phyloP scores from a whole-genome alignment of 2,113 vertebrate genomes.

The Mellivora capensis region DNA sequence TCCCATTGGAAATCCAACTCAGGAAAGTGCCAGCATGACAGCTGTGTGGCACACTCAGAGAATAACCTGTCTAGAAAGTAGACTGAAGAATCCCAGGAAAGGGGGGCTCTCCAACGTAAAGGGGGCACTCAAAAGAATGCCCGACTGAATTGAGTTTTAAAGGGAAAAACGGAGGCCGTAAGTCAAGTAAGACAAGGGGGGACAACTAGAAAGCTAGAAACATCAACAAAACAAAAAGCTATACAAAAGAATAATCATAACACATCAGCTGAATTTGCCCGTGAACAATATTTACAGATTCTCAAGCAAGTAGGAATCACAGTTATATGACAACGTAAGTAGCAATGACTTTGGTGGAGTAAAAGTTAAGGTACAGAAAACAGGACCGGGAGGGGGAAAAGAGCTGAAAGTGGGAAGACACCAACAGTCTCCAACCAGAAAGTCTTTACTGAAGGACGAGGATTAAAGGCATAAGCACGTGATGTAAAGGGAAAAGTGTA shows the following conservation, averaged over 20 bases:
- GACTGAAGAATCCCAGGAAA: background rate
- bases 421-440: background rate
- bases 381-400: background rate
- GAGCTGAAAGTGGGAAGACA: background rate
- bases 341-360: background rate
- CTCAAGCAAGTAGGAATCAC: background rate
- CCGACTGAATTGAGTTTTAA: background rate
- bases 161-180: background rate
- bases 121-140: background rate
- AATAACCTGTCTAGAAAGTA: background rate
- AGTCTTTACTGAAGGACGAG: background rate
- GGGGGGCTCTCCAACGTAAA: background rate
- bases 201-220: background rate
- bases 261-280: background rate
- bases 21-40: constrained; percentile 16
- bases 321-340: background rate
- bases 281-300: constrained; percentile 1
- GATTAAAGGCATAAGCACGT: background rate
- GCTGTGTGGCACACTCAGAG: background rate
- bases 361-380: background rate
- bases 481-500: background rate
- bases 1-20: constrained; percentile 39
- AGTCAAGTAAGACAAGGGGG: background rate
- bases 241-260: background rate
- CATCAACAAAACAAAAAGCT: background rate